A percentile compares a stretch with the other conserved stretches of the same genome.
phyloP scores from a whole-genome alignment of 2,888 invertebrate species.

The Aporophyla lueneburgensis region DNA sequence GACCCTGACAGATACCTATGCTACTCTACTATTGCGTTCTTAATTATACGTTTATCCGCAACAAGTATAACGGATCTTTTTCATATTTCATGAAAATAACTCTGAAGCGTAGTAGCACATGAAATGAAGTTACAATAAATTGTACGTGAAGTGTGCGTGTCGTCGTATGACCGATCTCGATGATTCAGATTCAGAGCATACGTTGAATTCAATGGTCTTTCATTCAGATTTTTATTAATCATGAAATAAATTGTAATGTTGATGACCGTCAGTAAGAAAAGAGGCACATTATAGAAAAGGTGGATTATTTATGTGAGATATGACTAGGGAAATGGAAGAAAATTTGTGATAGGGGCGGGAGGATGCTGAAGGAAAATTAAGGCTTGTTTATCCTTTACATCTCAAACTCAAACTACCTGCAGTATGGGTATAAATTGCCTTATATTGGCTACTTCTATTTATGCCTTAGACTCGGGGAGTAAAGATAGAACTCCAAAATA shows the following conservation, averaged over 20 bases:
- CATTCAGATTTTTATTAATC: not conserved
- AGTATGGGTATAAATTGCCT: not conserved
- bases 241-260: not conserved
- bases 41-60: not conserved
- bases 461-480: not conserved
- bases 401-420: no score
- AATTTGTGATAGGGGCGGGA: not conserved
- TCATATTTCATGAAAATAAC: constrained; percentile 30
- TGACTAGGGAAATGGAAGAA: not conserved
- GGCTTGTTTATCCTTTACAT: not conserved
- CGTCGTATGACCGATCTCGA: constrained; percentile 19
- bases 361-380: not conserved
- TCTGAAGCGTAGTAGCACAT: constrained; percentile 4
- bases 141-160: constrained; percentile 29
- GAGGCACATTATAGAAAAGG: not conserved
- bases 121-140: constrained; percentile 26
- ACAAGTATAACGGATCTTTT: constrained; percentile 7
- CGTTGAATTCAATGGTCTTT: constrained; percentile 2
- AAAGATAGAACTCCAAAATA: not conserved
- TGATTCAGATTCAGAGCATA: constrained; percentile 26
- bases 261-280: not conserved
- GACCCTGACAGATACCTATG: no score
- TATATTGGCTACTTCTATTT: not conserved
- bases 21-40: not conserved
- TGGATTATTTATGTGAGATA: not conserved